Percentiles rank a stretch among this genome's conserved stretches.
These are phyloP conservation scores for Baronia brevicornis DNA, from an alignment of 2,888 invertebrate species.

Conservation along the genomic window DNA sequence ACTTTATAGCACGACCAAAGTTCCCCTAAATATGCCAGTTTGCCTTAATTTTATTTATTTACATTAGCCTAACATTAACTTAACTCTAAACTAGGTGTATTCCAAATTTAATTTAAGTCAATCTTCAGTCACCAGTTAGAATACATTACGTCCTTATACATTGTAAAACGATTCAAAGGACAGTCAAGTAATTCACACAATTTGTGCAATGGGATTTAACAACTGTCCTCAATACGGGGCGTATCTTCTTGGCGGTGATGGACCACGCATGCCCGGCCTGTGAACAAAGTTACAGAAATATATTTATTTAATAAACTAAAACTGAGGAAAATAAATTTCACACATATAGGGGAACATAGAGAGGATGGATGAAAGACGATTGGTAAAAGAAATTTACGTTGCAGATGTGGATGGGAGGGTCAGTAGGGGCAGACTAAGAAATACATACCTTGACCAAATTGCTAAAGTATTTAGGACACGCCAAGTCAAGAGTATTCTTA, in stretches of 20 bases:
- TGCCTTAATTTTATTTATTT: constrained; percentile 63
- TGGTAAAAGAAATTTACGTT: too few relatives aligned
- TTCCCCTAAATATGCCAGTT: neutral
- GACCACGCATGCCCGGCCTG: constrained; percentile 87
- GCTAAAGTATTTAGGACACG: too few relatives aligned
- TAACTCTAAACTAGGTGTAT: constrained; percentile 38
- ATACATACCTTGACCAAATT: too few relatives aligned
- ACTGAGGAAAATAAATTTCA: too few relatives aligned
- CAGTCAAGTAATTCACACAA: constrained; percentile 35
- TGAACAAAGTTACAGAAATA: too few relatives aligned
- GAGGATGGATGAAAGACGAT: too few relatives aligned
- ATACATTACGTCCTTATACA: constrained; percentile 40
- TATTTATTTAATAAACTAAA: too few relatives aligned
- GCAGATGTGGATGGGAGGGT: too few relatives aligned
- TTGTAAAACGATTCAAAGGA: constrained; percentile 35
- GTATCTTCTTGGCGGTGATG: constrained; percentile 89
- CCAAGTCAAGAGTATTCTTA: too few relatives aligned
- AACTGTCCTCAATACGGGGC: constrained; percentile 81
- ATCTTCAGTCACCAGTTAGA: constrained; percentile 35
- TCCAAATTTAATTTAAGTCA: constrained; percentile 45
- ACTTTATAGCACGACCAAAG: too few relatives aligned
- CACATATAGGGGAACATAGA: too few relatives aligned
- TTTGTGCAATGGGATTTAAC: constrained; percentile 14
- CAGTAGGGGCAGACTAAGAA: too few relatives aligned
- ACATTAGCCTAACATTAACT: constrained; percentile 46